A percentile compares a stretch with the other conserved stretches of the same genome.
phyloP scores from a whole-genome alignment of 2,113 vertebrate species.

The Phainopepla nitens region DNA sequence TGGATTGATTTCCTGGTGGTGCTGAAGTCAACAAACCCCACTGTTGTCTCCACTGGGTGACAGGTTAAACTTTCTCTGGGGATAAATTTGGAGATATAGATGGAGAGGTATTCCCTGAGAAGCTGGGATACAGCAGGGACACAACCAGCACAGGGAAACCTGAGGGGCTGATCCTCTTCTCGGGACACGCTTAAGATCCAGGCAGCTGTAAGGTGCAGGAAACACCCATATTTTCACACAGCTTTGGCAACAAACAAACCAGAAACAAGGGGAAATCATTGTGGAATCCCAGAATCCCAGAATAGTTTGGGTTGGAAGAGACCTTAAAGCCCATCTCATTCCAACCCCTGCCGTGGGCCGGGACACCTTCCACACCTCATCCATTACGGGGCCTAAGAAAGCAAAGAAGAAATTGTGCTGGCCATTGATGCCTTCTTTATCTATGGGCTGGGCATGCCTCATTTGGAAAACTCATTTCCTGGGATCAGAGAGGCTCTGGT shows the following conservation, averaged over 20 bases:
- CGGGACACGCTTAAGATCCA: not conserved
- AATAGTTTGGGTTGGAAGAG: not conserved
- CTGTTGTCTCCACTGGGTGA: not conserved
- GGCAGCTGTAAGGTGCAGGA: not conserved
- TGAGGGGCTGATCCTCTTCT: not conserved
- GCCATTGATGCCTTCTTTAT: not conserved
- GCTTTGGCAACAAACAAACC: not conserved
- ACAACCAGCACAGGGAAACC: rapidly evolving
- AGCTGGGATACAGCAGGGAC: not conserved
- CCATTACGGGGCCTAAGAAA: not conserved
- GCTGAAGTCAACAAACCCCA: not conserved
- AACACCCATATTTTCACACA: not conserved
- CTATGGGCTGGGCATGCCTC: not conserved
- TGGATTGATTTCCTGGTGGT: not conserved
- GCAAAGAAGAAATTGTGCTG: not conserved
- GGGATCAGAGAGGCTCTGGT: not conserved
- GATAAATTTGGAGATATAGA: not conserved
- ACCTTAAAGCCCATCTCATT: not conserved
- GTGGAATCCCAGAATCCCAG: not conserved
- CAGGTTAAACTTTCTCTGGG: not conserved
- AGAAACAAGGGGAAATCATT: not conserved
- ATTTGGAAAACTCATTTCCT: slow-evolving; percentile 18
- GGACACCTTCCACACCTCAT: not conserved
- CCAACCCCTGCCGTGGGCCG: not conserved
- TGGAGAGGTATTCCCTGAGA: not conserved